A percentile compares a stretch with the other conserved stretches of the same genome.
Conservation (phyloP, 2,113 vertebrate species). For the Lipophrys pholis region DNA sequence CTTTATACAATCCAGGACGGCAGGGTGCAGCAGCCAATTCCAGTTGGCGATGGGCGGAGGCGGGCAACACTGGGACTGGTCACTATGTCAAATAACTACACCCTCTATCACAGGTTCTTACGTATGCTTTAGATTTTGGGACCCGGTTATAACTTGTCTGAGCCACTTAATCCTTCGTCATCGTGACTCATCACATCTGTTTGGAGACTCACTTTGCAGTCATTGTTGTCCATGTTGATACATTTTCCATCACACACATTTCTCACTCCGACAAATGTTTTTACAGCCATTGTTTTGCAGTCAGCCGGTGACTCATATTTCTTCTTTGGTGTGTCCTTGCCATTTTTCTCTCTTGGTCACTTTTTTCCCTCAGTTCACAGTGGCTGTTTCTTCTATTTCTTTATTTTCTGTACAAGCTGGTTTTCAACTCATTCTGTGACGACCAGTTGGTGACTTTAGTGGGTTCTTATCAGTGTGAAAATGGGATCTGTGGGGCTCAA, state of each 20-base stretch:
- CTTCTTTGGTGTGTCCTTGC: not conserved
- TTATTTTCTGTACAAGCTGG: not conserved
- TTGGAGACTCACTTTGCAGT: not conserved
- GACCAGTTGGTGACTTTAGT: not conserved
- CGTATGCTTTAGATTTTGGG: too few relatives aligned
- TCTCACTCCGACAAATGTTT: not conserved
- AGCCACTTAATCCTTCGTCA: not conserved
- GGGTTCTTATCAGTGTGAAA: too few relatives aligned
- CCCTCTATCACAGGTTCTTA: too few relatives aligned
- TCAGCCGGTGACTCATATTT: slow-evolving; percentile 2
- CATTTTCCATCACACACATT: slow-evolving; percentile 16
- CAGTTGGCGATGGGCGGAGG: too few relatives aligned
- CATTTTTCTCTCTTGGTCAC: not conserved
- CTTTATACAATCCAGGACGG: too few relatives aligned
- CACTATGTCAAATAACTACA: too few relatives aligned
- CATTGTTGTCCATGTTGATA: not conserved
- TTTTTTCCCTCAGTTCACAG: slow-evolving; percentile 1
- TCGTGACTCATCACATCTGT: not conserved
- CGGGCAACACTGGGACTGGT: too few relatives aligned
- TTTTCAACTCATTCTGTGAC: not conserved
- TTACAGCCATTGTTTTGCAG: slow-evolving; percentile 3
- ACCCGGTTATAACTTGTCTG: not conserved
- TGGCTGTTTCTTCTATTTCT: slow-evolving; percentile 2
- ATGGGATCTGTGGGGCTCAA: too few relatives aligned
- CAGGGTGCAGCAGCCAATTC: too few relatives aligned